These are phyloP conservation scores for Zelleria hepariella DNA, from an alignment of 2,888 invertebrate genomes.

Conservation along the genomic window DNA sequence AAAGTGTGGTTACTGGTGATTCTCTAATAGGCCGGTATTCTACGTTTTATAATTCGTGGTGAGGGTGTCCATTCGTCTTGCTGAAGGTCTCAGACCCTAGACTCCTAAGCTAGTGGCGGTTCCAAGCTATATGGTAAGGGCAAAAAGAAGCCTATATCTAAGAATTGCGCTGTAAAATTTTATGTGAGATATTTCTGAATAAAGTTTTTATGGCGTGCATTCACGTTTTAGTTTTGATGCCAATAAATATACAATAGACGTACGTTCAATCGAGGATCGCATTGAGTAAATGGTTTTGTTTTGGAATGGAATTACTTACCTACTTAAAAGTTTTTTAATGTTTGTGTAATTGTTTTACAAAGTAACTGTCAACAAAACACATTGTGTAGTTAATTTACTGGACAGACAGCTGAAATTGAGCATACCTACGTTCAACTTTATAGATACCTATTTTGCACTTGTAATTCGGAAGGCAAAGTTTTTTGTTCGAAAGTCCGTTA, in stretches of 20 bases:
- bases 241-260: neutral
- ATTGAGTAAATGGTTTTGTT: neutral
- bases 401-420: no score
- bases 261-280: neutral
- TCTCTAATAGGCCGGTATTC: neutral
- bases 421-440: no score
- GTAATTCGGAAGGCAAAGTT: no score
- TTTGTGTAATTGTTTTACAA: neutral
- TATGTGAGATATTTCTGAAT: constrained; percentile 3
- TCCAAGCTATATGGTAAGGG: neutral
- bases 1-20: neutral
- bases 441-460: no score
- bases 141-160: neutral
- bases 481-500: no score
- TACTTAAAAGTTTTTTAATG: no score
- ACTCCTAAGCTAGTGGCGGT: constrained; percentile 1
- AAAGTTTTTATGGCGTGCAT: constrained; percentile 1
- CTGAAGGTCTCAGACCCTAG: constrained; percentile 37
- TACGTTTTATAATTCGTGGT: neutral
- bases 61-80: constrained; percentile 42
- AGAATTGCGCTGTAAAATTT: constrained; percentile 4
- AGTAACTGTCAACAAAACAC: neutral
- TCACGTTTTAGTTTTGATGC: constrained; percentile 1
- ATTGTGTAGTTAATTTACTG: no score
- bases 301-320: neutral